Percentiles rank a stretch among this genome's conserved stretches.
These are phyloP conservation scores for Rhinolophus ferrumequinum DNA, from an alignment of 2,113 vertebrate species.

Conservation along the genomic window DNA sequence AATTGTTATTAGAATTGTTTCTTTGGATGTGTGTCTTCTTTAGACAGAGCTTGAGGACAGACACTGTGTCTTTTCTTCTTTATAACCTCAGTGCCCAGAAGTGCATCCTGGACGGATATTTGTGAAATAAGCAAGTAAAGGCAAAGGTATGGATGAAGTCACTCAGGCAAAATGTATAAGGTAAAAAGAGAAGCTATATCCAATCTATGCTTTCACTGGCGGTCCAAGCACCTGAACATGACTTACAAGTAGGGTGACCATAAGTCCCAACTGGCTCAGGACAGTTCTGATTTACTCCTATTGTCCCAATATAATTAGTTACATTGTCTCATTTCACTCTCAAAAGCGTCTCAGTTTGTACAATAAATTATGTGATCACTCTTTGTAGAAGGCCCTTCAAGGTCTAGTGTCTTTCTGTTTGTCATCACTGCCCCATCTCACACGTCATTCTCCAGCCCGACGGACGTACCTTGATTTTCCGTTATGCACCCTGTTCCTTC, in stretches of 20 bases:
- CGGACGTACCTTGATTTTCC: background rate
- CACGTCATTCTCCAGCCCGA: background rate
- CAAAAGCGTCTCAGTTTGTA: constrained; percentile 30
- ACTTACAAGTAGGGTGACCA: background rate
- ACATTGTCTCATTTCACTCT: background rate
- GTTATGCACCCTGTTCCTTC: background rate
- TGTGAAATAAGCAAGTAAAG: constrained; percentile 59
- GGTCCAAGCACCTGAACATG: background rate
- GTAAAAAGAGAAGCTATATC: background rate
- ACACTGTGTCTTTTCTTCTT: constrained; percentile 51
- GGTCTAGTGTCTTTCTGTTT: background rate
- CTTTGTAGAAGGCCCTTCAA: constrained; percentile 6
- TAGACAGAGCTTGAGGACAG: constrained; percentile 38
- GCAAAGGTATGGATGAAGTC: constrained; percentile 51
- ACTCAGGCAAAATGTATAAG: constrained; percentile 39
- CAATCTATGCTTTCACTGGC: background rate
- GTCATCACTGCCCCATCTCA: background rate
- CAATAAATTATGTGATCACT: constrained; percentile 15
- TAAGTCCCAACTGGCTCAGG: background rate
- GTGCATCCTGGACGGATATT: constrained; percentile 41
- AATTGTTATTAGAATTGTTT: constrained; percentile 38
- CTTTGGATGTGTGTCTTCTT: constrained; percentile 38
- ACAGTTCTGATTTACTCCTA: background rate
- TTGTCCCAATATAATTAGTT: background rate
- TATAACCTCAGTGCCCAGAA: constrained; percentile 42